Base-by-base conservation (phyloP, 1,140 invertebrate species). In the Saccostrea glomerata region DNA sequence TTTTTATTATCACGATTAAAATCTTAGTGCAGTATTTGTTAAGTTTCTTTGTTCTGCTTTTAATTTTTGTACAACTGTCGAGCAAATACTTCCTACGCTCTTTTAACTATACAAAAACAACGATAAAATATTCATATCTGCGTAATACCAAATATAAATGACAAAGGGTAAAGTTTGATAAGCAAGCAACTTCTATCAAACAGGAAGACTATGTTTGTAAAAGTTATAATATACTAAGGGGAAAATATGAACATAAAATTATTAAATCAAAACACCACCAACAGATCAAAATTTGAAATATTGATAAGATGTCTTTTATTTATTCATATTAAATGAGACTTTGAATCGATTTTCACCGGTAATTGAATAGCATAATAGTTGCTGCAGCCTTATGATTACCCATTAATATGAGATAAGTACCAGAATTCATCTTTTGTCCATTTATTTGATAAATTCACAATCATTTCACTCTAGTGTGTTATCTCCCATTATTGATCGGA, bases 381-480 rank as follows among this genome's bases (percentile, higher is more conserved):
- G 13, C 25, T 30, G 70, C 30, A 15, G 5, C 4, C 30, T 77
- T 30, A 15, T 36, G 15, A 77, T 77, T 77, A 36, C 70, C 70
- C 70, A 77, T 77, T 77, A 77, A 77, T 30, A 13, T 77, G 30
- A 36, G 70, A 77, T 77, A 77, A 30, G 70, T 77, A 77, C 70
- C 23, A 36, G 11, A 5, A 30, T 77, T 25, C 25, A 30, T 77
- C 70, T 23, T 30, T 25, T 25, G 70, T 15, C 70, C 70, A 77
- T 77, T 77, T 77, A 36, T 30, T 25, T 30, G 70, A 77, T 77
- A 77, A 77, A 30, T 77, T 77, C 70, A 30, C 70, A 36, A 30
- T 77, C 23, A 77, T 30, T 77, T 77, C 11, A 9, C 70, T 30
- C 13, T 25, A 77, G 23, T 15, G 70, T 17, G 70, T 77, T 77